Base-by-base conservation (phyloP, 2,113 vertebrate genomes). In the Notarius quadriscutis region DNA sequence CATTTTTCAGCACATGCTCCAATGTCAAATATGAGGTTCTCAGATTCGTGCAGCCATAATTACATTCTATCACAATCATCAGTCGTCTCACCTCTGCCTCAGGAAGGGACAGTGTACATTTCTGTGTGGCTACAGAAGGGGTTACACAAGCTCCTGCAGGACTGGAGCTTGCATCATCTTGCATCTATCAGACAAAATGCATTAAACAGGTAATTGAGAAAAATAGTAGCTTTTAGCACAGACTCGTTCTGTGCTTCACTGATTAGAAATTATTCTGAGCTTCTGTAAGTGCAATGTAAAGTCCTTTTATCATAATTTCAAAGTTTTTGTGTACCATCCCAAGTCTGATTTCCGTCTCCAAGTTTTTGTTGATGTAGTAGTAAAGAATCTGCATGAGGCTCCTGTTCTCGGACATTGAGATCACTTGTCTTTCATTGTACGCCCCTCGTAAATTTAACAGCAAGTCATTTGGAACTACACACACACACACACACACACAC, bases 341-440 rank as follows among this genome's bases (percentile, higher is more conserved):
- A 60, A 95, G 88, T 81, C 69, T 93, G 4, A 97, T 92, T 63
- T 96, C 88, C n/a, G 95, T 95, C 74, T 95, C 96, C 96, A 96
- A 93, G 90, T 93, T 93, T 85, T 92, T 93, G 62, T 95, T 93
- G 0, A 93, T 95, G 30, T 96, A 95, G 90, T 96, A 97, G 58
- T 22, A 30, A 87, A 96, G 92, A 50, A 91, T 91, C 5, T 91
- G 15, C 9, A 22, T 30, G 48, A 41, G 51, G 34, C 81, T 58
- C 14, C 50, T 22, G 2, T 48, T 41, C 7, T 71, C 1, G 0
- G 81, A n/a, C 11, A 90, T 1, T 2, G 72, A 8, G 10, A 83
- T 83, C 11, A 81, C 93, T 90, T 94, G 93, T 0, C 17, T 89
- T 67, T 95, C 92, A 84, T 95, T 93, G 80, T 91, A 95, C 65